Percentiles rank a stretch among this genome's conserved stretches.
phyloP scores from a whole-genome alignment of 2,888 invertebrate genomes.

The Zele albiditarsus region DNA sequence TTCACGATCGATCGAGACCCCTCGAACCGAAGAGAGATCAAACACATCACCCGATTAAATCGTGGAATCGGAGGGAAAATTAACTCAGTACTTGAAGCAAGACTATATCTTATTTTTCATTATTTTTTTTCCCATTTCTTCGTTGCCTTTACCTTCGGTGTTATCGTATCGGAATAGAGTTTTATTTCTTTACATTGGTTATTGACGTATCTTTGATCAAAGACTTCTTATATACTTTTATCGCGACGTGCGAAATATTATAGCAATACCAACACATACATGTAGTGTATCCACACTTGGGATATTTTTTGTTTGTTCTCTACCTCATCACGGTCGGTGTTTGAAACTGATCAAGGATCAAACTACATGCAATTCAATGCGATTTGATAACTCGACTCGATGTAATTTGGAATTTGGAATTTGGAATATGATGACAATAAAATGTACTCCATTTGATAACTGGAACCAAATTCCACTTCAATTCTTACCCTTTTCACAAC shows the following conservation, averaged over 20 bases:
- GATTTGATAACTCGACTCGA: neutral
- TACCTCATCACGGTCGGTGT: neutral
- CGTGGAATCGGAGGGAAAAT: conserved; percentile 32
- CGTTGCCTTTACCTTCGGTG: neutral
- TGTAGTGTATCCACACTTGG: neutral
- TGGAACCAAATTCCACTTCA: neutral
- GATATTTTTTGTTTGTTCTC: neutral
- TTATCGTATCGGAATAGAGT: conserved; percentile 23
- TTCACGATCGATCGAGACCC: conserved; percentile 34
- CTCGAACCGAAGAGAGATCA: conserved; percentile 38
- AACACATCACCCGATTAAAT: conserved; percentile 43
- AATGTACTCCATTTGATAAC: neutral
- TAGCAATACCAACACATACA: neutral
- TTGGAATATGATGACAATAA: neutral
- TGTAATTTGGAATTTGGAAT: neutral
- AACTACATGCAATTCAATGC: neutral
- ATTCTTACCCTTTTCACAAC: neutral
- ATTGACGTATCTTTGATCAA: conserved; percentile 39
- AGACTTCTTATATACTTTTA: conserved; percentile 8
- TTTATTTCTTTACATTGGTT: neutral
- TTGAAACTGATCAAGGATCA: neutral
- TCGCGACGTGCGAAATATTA: neutral
- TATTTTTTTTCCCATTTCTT: neutral
- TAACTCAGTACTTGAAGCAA: conserved; percentile 36
- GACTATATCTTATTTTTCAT: conserved; percentile 24